Conservation (phyloP, 1,140 invertebrate species). For the Bombus cullumanus region DNA sequence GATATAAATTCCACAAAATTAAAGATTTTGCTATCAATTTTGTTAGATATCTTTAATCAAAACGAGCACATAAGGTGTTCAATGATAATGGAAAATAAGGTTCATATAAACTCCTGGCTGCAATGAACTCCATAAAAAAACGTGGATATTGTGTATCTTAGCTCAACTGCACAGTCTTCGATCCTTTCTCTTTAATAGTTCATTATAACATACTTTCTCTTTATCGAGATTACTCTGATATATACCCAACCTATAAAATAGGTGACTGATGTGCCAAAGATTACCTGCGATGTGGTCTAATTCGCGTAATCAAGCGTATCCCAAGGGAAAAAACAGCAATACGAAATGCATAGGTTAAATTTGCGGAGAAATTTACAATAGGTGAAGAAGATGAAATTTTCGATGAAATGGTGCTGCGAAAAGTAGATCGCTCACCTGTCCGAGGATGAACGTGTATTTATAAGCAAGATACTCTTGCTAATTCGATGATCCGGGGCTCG, state of each 20-base stretch:
- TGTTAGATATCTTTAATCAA: neutral
- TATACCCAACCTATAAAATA: conserved; percentile 48
- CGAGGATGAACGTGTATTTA: conserved; percentile 20
- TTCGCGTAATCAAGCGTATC: neutral
- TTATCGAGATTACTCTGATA: neutral
- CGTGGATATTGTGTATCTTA: neutral
- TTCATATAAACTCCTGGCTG: neutral
- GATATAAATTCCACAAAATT: neutral
- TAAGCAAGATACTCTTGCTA: conserved; percentile 14
- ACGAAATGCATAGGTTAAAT: too few species aligned
- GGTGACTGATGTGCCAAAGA: conserved; percentile 15
- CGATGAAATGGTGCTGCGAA: neutral
- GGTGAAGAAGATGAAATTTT: neutral
- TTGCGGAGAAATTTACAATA: neutral
- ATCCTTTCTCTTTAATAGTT: conserved; percentile 30
- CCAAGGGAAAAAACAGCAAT: neutral
- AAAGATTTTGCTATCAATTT: neutral
- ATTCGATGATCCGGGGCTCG: conserved; percentile 38
- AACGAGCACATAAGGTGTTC: neutral
- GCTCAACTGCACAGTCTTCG: neutral
- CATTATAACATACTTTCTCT: conserved; percentile 46
- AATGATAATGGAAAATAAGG: neutral
- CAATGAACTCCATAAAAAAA: neutral
- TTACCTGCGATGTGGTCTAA: neutral
- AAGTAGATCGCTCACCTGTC: conserved; percentile 47